Evolutionary conservation across 2,113 vertebrate species (phyloP), one percentile per base, ranked within the genome.

Genomic region (Notiomystis cincta): DNA sequence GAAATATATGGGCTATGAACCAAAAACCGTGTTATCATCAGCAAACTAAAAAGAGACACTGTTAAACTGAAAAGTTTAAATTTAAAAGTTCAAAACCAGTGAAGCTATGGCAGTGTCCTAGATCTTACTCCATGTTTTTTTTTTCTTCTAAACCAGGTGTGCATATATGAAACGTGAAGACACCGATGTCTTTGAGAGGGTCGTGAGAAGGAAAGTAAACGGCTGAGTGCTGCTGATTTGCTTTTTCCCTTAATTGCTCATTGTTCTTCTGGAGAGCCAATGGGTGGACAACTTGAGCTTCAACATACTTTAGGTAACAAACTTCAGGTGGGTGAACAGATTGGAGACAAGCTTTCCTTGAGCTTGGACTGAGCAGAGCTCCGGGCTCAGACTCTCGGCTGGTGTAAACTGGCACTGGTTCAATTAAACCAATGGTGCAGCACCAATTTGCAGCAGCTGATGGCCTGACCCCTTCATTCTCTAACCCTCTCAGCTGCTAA

Each of bases 391-490:
- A 80, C 35, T 54, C 83, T 82, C 3, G 0, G 37, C 23, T 73
- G 71, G 58, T 77, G 80, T 65, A 82, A 95, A 78, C 79, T 97
- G 92, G 92, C 94, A 69, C 10, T 3, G 15, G 84, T 94, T 91
- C 96, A 94, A 94, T 87, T 92, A 91, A 92, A 90, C 66, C 89
- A 93, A 92, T 90, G 79, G 73, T 72, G 89, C 66, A 7, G 93
- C 91, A 91, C 89, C 82, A 82, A 95, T 96, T 82, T 90, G 85
- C 84, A 95, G 78, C 95, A 93, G 94, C 91, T 93, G 91, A 97
- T 87, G 82, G 65, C 78, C 82, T 97, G 93, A 89, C 91, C 84
- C 60, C 51, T 61, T 93, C 75, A 75, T 88, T 96, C 76, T 83
- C 81, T 91, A 73, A 82, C 64, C 66, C 79, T 82, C 87, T 93